Evolutionary conservation across 2,113 vertebrate genomes (phyloP).

Genomic region (Daphoenositta chrysoptera): DNA sequence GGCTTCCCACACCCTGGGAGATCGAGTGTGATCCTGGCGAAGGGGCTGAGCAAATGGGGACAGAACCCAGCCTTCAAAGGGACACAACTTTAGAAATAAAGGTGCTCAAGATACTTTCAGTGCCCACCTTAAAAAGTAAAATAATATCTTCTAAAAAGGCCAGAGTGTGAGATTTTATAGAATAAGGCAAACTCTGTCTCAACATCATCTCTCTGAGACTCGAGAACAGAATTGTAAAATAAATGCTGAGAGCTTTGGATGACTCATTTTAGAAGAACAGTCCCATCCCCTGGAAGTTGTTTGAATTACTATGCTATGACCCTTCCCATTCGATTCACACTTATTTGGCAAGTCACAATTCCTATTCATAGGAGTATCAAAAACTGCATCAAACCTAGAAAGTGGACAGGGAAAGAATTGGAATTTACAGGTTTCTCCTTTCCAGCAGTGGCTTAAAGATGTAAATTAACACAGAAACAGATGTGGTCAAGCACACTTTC

Average conservation of each 20-base stretch:
- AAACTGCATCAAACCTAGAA: neutral
- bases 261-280: neutral
- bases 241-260: neutral
- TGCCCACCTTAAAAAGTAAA: neutral
- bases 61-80: neutral
- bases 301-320: neutral
- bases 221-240: neutral
- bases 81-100: neutral
- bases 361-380: neutral
- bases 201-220: neutral
- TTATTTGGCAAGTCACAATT: neutral
- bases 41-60: neutral
- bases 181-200: neutral
- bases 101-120: neutral
- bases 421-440: neutral
- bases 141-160: neutral
- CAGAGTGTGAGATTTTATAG: neutral
- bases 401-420: neutral
- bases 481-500: neutral
- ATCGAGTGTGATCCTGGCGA: accelerated
- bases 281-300: neutral
- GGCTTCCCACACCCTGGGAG: neutral
- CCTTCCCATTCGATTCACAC: neutral
- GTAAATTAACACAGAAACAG: neutral
- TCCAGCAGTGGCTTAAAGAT: neutral